Evolutionary conservation across 2,113 vertebrate genomes (phyloP).

Genomic region (Coptodon rendalli): DNA sequence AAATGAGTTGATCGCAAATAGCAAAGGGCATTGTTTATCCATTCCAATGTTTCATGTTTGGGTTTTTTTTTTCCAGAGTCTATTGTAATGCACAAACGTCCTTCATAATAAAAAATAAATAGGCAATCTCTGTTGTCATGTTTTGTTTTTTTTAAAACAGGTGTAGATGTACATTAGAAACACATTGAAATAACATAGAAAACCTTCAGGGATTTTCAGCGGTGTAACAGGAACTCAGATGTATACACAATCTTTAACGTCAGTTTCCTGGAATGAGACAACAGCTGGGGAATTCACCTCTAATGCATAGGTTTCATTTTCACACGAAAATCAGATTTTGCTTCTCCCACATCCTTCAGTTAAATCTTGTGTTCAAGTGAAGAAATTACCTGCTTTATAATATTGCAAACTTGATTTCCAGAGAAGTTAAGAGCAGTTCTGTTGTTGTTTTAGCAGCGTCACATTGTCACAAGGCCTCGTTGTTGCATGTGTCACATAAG

Average conservation of each 20-base stretch:
- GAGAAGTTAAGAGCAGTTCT: not conserved
- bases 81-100: conserved; percentile 50
- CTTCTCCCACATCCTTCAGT: conserved; percentile 49
- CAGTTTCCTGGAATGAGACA: conserved; percentile 74
- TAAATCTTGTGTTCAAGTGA: not conserved
- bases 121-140: not conserved
- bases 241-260: conserved; percentile 7
- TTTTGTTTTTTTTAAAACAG: not conserved
- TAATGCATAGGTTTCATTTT: conserved; percentile 72
- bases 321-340: conserved; percentile 56
- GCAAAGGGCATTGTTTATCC: conserved; percentile 27
- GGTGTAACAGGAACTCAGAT: conserved; percentile 48
- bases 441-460: not conserved
- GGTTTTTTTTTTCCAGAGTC: conserved; percentile 4
- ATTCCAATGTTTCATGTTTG: conserved; percentile 20
- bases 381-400: not conserved
- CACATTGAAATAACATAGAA: not conserved
- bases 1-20: not conserved
- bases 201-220: conserved; percentile 42
- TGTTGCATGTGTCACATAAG: not conserved
- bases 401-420: not conserved
- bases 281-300: conserved; percentile 68
- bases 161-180: accelerated
- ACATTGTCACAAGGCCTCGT: not conserved
- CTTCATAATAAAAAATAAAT: conserved; percentile 62